A percentile compares a stretch with the other conserved stretches of the same genome.
Conservation (phyloP, 2,888 invertebrate species). For the Plagiodera versicolora region DNA sequence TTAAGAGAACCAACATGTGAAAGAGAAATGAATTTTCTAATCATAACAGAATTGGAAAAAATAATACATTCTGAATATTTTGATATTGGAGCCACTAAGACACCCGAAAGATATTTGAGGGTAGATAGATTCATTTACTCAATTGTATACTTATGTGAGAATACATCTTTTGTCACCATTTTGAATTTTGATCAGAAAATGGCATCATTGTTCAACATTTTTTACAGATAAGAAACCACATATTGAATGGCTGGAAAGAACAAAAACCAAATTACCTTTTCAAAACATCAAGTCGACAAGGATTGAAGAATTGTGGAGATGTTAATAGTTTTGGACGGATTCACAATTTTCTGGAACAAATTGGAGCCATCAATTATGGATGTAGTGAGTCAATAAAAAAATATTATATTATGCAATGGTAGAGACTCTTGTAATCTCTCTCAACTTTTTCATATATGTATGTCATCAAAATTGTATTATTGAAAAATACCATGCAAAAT, state of each 20-base stretch:
- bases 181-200: too few species aligned
- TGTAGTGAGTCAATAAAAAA: conserved; percentile 54
- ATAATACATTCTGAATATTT: conserved; percentile 61
- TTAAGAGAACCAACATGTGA: conserved; percentile 57
- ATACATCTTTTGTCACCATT: too few species aligned
- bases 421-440: too few species aligned
- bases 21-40: conserved; percentile 48
- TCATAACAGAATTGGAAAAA: conserved; percentile 59
- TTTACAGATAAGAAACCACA: conserved; percentile 60
- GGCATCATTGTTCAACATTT: too few species aligned
- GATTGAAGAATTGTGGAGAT: conserved; percentile 64
- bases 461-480: too few species aligned
- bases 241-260: conserved; percentile 59
- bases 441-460: too few species aligned
- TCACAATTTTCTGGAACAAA: conserved; percentile 63
- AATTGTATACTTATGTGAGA: neutral
- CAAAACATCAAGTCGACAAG: conserved; percentile 61
- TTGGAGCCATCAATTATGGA: conserved; percentile 66
- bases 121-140: conserved; percentile 34
- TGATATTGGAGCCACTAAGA: conserved; percentile 59
- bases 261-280: conserved; percentile 61
- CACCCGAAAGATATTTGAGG: conserved; percentile 60
- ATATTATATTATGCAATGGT: too few species aligned
- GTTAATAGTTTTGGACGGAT: conserved; percentile 64
- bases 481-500: too few species aligned